phyloP scores from a whole-genome alignment of 2,113 vertebrate species.

The Cepphus grylle region DNA sequence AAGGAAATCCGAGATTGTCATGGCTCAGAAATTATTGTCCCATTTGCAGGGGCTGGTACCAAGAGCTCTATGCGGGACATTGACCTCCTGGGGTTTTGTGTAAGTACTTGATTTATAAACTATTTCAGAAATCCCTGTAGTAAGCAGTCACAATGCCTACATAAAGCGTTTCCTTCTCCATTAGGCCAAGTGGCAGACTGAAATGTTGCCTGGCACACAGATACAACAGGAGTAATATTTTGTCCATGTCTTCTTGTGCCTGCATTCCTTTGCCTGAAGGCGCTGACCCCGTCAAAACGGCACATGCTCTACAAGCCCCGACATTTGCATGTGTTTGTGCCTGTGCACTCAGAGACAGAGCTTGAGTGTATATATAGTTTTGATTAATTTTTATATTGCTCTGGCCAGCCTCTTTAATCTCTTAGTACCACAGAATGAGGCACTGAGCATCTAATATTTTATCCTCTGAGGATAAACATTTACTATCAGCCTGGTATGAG shows the following conservation, averaged over 20 bases:
- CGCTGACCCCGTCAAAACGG: background rate
- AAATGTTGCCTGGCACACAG: background rate
- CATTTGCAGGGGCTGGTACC: background rate
- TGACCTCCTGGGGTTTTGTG: background rate
- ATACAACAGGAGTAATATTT: background rate
- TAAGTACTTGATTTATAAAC: background rate
- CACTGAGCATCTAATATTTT: background rate
- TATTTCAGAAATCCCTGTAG: background rate
- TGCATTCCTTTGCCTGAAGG: background rate
- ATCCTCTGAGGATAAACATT: background rate
- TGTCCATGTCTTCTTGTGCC: background rate
- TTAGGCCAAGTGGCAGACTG: background rate
- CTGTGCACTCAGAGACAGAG: background rate
- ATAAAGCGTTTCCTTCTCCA: background rate
- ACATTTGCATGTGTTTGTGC: background rate
- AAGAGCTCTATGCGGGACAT: background rate
- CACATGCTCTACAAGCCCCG: background rate
- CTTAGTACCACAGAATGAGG: background rate
- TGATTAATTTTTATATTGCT: background rate
- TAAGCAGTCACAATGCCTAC: background rate
- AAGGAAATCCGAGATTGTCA: background rate
- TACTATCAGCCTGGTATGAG: background rate
- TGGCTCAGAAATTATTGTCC: background rate
- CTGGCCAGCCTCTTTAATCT: background rate
- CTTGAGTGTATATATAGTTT: background rate